Conservation (phyloP, 2,797 vertebrate genomes). For the Glossophaga mutica region DNA sequence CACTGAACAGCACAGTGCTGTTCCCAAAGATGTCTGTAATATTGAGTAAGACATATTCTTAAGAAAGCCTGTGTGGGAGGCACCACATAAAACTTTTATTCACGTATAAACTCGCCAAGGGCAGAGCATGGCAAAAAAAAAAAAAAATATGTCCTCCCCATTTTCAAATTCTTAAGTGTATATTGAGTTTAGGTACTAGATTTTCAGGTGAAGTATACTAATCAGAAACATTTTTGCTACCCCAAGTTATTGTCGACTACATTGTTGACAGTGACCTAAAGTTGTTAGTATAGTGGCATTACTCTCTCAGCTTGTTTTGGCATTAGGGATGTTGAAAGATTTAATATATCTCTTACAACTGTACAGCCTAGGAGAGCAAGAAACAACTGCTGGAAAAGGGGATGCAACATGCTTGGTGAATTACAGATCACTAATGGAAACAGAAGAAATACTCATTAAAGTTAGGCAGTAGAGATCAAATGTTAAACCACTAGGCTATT, state of each 20-base stretch:
- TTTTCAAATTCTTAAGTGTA: constrained; percentile 22
- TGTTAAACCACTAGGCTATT: background rate
- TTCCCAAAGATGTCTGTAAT: constrained; percentile 32
- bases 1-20: constrained; percentile 8
- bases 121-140: background rate
- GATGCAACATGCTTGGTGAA: background rate
- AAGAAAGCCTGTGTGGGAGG: constrained; percentile 29
- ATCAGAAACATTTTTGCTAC: background rate
- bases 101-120: background rate
- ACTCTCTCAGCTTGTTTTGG: background rate
- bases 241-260: constrained; percentile 16
- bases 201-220: background rate
- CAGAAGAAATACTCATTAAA: background rate
- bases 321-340: constrained; percentile 18
- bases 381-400: background rate
- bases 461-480: background rate
- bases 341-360: constrained; percentile 45
- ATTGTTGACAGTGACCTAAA: background rate
- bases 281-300: background rate
- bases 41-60: constrained; percentile 53
- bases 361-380: background rate
- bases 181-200: background rate
- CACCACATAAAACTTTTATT: constrained; percentile 18
- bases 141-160: background rate
- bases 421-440: background rate